Evolutionary conservation across 2,113 vertebrate genomes (phyloP).

Genomic region (Cyanoramphus novaezelandiae): DNA sequence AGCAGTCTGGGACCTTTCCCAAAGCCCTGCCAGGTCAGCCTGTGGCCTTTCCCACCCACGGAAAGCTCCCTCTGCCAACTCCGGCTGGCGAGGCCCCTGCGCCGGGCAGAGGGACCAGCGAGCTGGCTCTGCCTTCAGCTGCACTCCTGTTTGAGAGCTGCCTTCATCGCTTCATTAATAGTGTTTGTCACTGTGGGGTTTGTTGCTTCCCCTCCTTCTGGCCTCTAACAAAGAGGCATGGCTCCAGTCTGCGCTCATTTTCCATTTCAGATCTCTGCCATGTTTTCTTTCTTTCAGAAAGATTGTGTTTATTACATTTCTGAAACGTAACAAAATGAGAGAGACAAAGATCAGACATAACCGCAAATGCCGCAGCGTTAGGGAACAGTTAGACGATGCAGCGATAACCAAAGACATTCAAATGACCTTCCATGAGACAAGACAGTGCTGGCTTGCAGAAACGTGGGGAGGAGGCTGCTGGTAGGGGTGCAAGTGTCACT

Average conservation of each 20-base stretch:
- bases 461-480: neutral
- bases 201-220: slow-evolving; percentile 18
- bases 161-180: slow-evolving; percentile 19
- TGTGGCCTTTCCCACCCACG: slow-evolving; percentile 31
- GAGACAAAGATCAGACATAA: slow-evolving; percentile 5
- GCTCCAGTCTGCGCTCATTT: slow-evolving; percentile 21
- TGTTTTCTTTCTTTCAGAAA: slow-evolving; percentile 2
- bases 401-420: neutral
- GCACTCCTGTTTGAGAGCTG: neutral
- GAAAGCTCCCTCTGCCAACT: neutral
- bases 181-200: neutral
- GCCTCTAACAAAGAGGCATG: neutral
- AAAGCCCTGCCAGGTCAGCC: neutral
- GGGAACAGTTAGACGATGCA: neutral
- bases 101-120: neutral
- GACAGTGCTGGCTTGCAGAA: neutral
- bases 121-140: neutral
- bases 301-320: slow-evolving; percentile 12
- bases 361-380: neutral
- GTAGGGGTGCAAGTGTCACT: neutral
- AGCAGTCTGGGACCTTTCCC: slow-evolving; percentile 37
- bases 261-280: slow-evolving; percentile 34
- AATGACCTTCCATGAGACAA: neutral
- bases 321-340: slow-evolving; percentile 8
- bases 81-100: fast-evolving